Evolutionary conservation across 2,888 invertebrate species (phyloP).

Genomic region (Opisthograptis luteolata): DNA sequence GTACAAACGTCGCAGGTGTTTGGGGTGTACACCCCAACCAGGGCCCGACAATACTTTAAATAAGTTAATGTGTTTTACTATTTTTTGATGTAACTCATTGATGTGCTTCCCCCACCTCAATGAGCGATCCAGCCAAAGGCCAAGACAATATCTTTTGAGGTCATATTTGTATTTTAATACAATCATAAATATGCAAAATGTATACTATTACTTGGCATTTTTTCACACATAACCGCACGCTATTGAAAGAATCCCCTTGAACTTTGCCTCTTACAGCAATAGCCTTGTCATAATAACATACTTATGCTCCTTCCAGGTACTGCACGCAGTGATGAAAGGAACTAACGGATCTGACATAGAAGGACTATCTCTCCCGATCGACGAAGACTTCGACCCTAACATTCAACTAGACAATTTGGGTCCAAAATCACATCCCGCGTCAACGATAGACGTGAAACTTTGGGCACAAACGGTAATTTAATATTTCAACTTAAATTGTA

Average conservation of each 20-base stretch:
- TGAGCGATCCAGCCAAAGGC: too few relatives aligned
- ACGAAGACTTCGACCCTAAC: constrained; percentile 90
- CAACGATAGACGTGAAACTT: constrained; percentile 77
- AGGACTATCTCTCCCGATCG: constrained; percentile 80
- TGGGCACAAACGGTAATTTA: constrained; percentile 78
- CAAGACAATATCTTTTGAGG: too few relatives aligned
- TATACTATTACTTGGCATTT: constrained; percentile 10
- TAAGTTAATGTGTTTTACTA: too few relatives aligned
- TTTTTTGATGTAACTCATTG: too few relatives aligned
- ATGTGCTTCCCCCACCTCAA: too few relatives aligned
- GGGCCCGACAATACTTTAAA: too few relatives aligned
- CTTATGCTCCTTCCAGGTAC: constrained; percentile 67
- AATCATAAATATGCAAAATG: constrained; percentile 1
- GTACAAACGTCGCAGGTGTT: too few relatives aligned
- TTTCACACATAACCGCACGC: constrained; percentile 13
- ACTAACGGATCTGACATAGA: constrained; percentile 79
- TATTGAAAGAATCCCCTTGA: constrained; percentile 16
- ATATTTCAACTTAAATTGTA: background rate
- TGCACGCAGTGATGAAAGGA: constrained; percentile 85
- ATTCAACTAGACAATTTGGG: constrained; percentile 88
- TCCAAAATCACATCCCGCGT: constrained; percentile 72
- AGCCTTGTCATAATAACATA: constrained; percentile 20
- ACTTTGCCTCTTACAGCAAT: constrained; percentile 13
- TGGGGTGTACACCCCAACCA: too few relatives aligned
- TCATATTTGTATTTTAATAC: background rate